Conservation (phyloP, 2,113 vertebrate species). For the Pachyramphus minor region DNA sequence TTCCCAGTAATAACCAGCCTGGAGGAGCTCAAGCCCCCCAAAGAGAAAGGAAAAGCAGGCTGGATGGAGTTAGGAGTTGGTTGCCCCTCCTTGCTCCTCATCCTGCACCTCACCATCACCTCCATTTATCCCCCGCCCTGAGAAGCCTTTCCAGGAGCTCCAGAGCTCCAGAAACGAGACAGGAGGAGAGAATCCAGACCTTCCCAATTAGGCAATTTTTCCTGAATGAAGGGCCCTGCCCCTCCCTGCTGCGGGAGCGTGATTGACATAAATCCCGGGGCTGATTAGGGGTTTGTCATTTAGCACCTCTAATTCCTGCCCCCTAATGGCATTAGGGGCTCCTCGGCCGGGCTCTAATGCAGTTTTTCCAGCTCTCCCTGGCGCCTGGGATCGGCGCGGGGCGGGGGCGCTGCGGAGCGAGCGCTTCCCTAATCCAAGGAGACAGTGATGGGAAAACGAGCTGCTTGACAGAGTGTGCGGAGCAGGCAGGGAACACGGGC, state of each 20-base stretch:
- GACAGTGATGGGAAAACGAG: conserved; percentile 9
- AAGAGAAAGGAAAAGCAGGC: neutral
- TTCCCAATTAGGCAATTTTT: neutral
- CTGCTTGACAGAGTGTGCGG: neutral
- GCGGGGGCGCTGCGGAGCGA: neutral
- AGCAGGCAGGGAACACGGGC: neutral
- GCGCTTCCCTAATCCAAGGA: conserved; percentile 9
- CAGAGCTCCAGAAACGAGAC: neutral
- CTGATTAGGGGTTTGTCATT: conserved; percentile 40
- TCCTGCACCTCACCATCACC: neutral
- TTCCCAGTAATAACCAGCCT: rapidly evolving
- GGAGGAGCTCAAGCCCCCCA: rapidly evolving
- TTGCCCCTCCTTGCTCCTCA: neutral
- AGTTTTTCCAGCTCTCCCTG: conserved; percentile 46
- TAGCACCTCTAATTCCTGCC: conserved; percentile 34
- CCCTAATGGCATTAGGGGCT: conserved; percentile 46
- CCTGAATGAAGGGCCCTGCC: neutral
- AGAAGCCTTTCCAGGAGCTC: neutral
- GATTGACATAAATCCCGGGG: conserved; percentile 3
- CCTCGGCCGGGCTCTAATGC: conserved; percentile 11
- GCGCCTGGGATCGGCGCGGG: conserved; percentile 1
- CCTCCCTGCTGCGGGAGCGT: neutral
- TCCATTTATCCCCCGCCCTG: rapidly evolving
- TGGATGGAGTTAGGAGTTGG: rapidly evolving
- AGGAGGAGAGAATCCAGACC: conserved; percentile 21